A percentile compares a stretch with the other conserved stretches of the same genome.
These are phyloP conservation scores for Clarias pachynema DNA, from an alignment of 2,797 vertebrate species.

Conservation along the genomic window DNA sequence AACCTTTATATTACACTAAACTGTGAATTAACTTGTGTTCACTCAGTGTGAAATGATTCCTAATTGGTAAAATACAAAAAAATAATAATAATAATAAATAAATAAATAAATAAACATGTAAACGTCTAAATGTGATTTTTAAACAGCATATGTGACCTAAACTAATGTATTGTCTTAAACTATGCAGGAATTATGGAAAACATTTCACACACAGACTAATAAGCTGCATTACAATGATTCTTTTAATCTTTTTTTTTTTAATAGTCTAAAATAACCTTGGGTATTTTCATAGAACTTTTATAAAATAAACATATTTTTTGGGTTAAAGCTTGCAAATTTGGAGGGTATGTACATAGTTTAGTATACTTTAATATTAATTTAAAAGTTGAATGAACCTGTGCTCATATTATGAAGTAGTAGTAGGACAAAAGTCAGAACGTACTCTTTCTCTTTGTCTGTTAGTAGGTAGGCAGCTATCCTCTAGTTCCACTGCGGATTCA, in stretches of 20 bases:
- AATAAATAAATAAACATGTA: background rate
- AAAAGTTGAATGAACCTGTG: background rate
- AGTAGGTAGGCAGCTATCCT: slow-evolving; percentile 46
- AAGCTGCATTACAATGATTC: background rate
- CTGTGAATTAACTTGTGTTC: background rate
- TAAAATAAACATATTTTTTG: background rate
- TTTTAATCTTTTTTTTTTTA: no score
- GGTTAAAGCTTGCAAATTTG: background rate
- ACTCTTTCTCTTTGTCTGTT: slow-evolving; percentile 36
- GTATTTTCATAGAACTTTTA: background rate
- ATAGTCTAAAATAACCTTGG: background rate
- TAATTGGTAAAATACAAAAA: background rate
- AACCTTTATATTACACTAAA: background rate
- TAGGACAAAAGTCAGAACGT: background rate
- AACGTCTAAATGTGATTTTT: background rate
- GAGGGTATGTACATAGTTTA: background rate
- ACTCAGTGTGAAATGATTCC: background rate
- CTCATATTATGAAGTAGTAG: background rate
- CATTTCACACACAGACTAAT: background rate
- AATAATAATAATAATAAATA: background rate
- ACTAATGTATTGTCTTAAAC: background rate
- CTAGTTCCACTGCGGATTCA: slow-evolving; percentile 64
- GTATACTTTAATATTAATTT: background rate
- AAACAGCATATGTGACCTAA: background rate
- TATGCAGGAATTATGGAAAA: background rate